Evolutionary conservation across 2,888 invertebrate genomes (phyloP), one percentile per base, ranked within the genome.

Genomic region (Galeopsomyia nigrocyanea): DNA sequence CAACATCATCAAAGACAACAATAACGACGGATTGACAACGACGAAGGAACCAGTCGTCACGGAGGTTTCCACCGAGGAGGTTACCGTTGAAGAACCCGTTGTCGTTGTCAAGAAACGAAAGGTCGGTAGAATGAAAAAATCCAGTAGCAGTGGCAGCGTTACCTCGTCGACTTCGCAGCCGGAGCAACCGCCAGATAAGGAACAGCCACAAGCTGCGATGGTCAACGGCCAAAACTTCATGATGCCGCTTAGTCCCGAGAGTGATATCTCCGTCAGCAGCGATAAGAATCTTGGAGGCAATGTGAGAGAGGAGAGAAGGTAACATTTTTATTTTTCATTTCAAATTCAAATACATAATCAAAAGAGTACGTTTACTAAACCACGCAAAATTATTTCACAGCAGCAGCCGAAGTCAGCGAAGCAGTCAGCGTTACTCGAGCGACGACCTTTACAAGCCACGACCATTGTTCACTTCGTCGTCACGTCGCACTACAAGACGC

Each of bases 391-490:
- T 63, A n/a, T 51, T 53, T 46, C 39, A 68, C 53, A 51, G 68
- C 17, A 61, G 56, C 80, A 84, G 84, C 75, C 83, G 82, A 39
- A 5, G 26, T 26, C 82, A 81, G 75, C 81, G 84, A 77, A 85
- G 81, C 78, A 85, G 82, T 77, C 91, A 92, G 82, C 88, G 92
- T 74, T 93, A 93, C 81, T 89, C 90, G 70, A 91, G 90, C 78
- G 92, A 92, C 79, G 93, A 93, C 86, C 87, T 93, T 71, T 93
- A 93, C 83, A 93, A 93, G 83, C 92, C 93, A 66, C 87, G 92
- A 77, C 90, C 90, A 55, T 81, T 89, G 53, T 87, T 91, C 78
- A 82, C 84, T 58, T 84, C 84, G 74, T 85, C 86, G 71, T 89
- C 88, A 73, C 88, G 89, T 75, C 87, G 88, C 71, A 88, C 89